A percentile compares a stretch with the other conserved stretches of the same genome.
Evolutionary conservation across 2,113 vertebrate genomes (phyloP).

Genomic region (Colinus virginianus): DNA sequence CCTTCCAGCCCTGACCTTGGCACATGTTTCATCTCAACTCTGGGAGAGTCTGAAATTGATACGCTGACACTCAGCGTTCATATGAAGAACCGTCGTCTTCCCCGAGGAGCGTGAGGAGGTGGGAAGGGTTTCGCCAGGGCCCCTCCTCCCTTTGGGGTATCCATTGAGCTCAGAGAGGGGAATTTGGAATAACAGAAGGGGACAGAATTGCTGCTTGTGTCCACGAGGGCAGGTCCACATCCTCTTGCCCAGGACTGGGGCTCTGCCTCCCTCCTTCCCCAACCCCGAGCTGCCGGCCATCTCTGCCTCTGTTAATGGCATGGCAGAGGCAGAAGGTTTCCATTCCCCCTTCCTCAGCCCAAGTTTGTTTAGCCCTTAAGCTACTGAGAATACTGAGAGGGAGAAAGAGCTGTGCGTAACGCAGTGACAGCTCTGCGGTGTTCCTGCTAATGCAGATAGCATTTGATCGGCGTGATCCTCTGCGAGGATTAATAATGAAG

Average conservation of each 20-base stretch:
- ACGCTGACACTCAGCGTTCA: conserved; percentile 66
- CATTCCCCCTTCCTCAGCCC: neutral
- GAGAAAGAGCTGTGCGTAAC: neutral
- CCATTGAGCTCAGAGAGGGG: neutral
- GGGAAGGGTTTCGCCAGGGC: neutral
- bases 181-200: neutral
- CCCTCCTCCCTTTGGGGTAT: fast-evolving
- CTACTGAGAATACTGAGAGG: conserved; percentile 3
- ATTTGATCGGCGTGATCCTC: conserved; percentile 28
- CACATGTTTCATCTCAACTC: conserved; percentile 71
- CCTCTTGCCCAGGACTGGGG: neutral
- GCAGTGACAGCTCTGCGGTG: neutral
- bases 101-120: neutral
- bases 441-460: conserved; percentile 33
- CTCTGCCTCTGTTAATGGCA: neutral
- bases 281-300: neutral
- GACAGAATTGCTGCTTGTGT: neutral
- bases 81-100: conserved; percentile 55
- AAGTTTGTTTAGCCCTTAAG: conserved; percentile 59
- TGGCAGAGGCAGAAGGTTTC: neutral
- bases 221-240: neutral
- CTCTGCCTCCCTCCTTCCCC: neutral
- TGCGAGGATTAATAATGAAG: conserved; percentile 1
- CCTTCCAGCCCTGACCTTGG: conserved; percentile 72
- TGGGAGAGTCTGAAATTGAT: conserved; percentile 59